A percentile compares a stretch with the other conserved stretches of the same genome.
phyloP scores from a whole-genome alignment of 2,888 invertebrate species.

The Aromia moschata region DNA sequence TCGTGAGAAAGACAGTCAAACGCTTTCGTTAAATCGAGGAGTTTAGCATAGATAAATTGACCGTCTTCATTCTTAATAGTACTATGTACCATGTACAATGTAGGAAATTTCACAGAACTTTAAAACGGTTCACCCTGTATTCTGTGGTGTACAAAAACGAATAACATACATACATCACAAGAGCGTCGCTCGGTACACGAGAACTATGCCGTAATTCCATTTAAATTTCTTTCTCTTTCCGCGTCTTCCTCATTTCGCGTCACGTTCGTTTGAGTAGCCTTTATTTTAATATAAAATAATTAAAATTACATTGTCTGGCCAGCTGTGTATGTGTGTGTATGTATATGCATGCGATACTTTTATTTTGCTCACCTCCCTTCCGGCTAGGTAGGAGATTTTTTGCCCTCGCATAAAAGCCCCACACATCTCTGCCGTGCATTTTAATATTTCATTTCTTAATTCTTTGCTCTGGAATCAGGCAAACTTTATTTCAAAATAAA shows the following conservation, averaged over 20 bases:
- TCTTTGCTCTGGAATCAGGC: conserved; percentile 27
- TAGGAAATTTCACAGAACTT: too few species aligned
- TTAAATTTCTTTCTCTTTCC: conserved; percentile 17
- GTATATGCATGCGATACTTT: conserved; percentile 37
- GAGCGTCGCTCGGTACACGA: background rate
- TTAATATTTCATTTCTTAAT: conserved; percentile 37
- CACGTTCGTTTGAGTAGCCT: conserved; percentile 35
- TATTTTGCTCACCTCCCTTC: conserved; percentile 36
- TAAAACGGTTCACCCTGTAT: too few species aligned
- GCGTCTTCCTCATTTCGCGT: conserved; percentile 12
- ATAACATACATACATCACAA: too few species aligned
- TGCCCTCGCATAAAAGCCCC: conserved; percentile 29
- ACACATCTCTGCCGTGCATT: conserved; percentile 30
- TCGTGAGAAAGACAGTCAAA: too few species aligned
- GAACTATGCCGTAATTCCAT: conserved; percentile 4
- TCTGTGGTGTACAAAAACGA: too few species aligned
- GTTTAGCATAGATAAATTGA: too few species aligned
- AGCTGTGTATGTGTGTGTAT: conserved; percentile 30
- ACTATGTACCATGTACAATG: too few species aligned
- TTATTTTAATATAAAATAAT: conserved; percentile 41
- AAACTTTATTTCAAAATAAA: conserved; percentile 27
- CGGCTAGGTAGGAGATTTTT: conserved; percentile 30
- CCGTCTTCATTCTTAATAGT: too few species aligned
- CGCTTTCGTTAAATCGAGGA: too few species aligned
- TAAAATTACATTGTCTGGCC: conserved; percentile 40